Evolutionary conservation across 2,888 invertebrate genomes (phyloP).

Genomic region (Cinara cedri): DNA sequence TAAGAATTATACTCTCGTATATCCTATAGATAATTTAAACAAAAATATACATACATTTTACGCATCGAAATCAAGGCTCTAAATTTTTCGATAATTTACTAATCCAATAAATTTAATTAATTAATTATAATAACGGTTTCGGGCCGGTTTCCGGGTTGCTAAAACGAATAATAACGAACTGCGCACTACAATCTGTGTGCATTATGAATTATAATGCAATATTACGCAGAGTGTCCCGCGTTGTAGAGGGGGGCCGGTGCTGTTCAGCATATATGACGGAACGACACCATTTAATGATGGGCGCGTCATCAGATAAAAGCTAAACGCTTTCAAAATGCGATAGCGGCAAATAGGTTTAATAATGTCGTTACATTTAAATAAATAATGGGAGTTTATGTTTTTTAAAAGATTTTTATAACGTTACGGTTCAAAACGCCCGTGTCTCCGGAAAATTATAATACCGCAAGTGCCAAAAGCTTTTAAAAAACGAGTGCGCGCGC

Average conservation of each 20-base stretch:
- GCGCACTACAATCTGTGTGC: neutral
- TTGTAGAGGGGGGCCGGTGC: too few species aligned
- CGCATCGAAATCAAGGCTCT: too few species aligned
- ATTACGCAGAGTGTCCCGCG: too few species aligned
- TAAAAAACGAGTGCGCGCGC: too few species aligned
- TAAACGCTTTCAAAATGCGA: slow-evolving; percentile 13
- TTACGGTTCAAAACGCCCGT: slow-evolving; percentile 14
- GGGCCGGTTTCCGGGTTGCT: neutral
- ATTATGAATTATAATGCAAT: neutral
- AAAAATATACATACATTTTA: too few species aligned
- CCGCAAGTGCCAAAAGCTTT: slow-evolving; percentile 42
- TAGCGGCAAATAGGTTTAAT: slow-evolving; percentile 34
- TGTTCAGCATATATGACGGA: neutral
- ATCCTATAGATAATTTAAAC: too few species aligned
- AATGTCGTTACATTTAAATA: slow-evolving; percentile 19
- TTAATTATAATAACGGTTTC: too few species aligned
- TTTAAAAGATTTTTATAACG: slow-evolving; percentile 33
- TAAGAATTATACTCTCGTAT: too few species aligned
- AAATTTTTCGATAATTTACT: too few species aligned
- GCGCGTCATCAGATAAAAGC: neutral
- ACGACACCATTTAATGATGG: slow-evolving; percentile 18
- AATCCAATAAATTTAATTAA: too few species aligned
- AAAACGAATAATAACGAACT: neutral
- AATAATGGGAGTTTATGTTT: slow-evolving; percentile 23
- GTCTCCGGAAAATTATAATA: slow-evolving; percentile 9